These are phyloP conservation scores for Danionella dracula DNA, from an alignment of 2,797 vertebrate genomes.

Conservation along the genomic window DNA sequence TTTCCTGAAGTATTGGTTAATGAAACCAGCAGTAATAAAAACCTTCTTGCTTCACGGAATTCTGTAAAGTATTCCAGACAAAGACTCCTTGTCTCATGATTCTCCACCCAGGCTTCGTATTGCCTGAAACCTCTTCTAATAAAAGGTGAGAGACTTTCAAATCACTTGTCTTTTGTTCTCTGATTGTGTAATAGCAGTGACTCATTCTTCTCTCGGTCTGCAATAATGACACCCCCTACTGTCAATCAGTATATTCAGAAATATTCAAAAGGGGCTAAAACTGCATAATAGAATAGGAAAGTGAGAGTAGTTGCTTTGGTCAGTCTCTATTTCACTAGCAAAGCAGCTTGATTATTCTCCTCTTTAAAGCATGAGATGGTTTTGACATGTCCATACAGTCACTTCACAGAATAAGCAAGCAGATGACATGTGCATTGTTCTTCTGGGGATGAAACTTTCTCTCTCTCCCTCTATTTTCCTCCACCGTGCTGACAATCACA, in stretches of 20 bases:
- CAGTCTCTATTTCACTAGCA: slow-evolving; percentile 41
- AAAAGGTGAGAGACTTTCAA: slow-evolving; percentile 48
- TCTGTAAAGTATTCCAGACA: neutral
- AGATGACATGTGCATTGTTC: slow-evolving; percentile 18
- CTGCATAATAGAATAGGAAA: slow-evolving; percentile 32
- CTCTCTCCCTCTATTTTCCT: neutral
- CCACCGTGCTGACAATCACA: neutral
- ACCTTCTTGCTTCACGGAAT: neutral
- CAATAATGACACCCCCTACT: slow-evolving; percentile 42
- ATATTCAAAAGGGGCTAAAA: slow-evolving; percentile 47
- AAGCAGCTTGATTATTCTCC: slow-evolving; percentile 43
- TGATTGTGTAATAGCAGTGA: slow-evolving; percentile 49
- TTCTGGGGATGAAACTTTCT: neutral
- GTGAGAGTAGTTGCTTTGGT: slow-evolving; percentile 27
- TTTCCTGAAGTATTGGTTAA: no score
- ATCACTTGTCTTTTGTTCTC: slow-evolving; percentile 45
- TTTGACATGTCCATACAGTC: slow-evolving; percentile 41
- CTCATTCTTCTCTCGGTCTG: slow-evolving; percentile 39
- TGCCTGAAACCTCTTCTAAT: slow-evolving; percentile 23
- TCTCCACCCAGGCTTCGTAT: neutral
- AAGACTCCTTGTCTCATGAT: neutral
- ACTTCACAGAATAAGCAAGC: slow-evolving; percentile 13
- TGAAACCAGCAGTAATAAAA: slow-evolving; percentile 3
- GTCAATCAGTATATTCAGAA: slow-evolving; percentile 53
- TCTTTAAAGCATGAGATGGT: slow-evolving; percentile 29